Evolutionary conservation across 2,888 invertebrate genomes (phyloP), one percentile per base, ranked within the genome.

Genomic region (Boloria euphrosyne): DNA sequence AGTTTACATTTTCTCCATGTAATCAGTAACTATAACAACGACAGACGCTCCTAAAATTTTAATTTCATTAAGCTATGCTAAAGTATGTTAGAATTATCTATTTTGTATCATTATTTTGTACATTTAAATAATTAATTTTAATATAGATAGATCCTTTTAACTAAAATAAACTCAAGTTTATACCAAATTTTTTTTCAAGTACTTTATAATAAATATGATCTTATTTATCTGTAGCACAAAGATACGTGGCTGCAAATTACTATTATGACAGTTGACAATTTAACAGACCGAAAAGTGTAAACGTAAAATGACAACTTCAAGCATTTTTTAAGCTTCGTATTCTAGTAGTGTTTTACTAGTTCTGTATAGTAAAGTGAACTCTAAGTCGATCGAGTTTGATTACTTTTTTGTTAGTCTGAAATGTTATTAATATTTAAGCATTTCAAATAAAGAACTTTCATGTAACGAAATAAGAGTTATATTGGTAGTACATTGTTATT

Each of bases 21-120:
- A 16, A 65, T 54, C 31, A 38, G 63, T 67, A 51, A 50, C 69
- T 61, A 55, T 69, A 66, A 55, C 43, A 62, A 68, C 67, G 4
- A 43, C 22, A 53, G 38, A 58, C 10, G 31, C 31, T 38, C 10
- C 7, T 3, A 38, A 38, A 7, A 10, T 38, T 38, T 10, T 38
- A 10, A 7, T 38, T 1, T 38, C 31, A 31, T 1, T 31, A 31
- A 31, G 3, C 3, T 38, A 10, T 38, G 7, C 31, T 7, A 38
- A 10, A 38, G 7, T 10, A 38, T 38, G 7, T 31, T 31, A 31
- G 31, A 38, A 38, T 38, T 38, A 38, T 7, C 2, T 10, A 38
- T 38, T 2, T 38, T 10, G 6, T 38, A 38, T 38, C 10, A 10
- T 38, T 7, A 38, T 3, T 38, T 38, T 38, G 7, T 10, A 38